phyloP scores from a whole-genome alignment of 2,888 invertebrate genomes.

The Boloria euphrosyne region DNA sequence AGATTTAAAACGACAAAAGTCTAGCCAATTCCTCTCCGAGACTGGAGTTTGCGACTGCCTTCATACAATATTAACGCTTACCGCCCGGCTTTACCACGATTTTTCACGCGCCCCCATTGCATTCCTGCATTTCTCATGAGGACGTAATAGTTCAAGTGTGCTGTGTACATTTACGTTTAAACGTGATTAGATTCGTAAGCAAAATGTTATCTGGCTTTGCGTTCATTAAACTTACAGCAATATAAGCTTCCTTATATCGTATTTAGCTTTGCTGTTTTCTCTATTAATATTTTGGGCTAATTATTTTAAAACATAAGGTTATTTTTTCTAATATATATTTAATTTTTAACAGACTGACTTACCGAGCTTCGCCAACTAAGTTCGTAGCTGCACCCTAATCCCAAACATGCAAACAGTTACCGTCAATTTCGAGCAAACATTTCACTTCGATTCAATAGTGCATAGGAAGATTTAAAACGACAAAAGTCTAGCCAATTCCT shows the following conservation, averaged over 20 bases:
- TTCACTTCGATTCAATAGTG: constrained; percentile 63
- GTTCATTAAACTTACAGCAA: constrained; percentile 23
- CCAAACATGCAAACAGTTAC: constrained; percentile 58
- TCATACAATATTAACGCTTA: constrained; percentile 75
- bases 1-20: constrained; percentile 65
- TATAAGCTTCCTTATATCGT: constrained; percentile 12
- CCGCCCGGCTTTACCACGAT: constrained; percentile 60
- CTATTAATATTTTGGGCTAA: not conserved
- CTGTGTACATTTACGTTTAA: constrained; percentile 67
- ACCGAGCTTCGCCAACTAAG: constrained; percentile 39
- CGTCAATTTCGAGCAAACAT: constrained; percentile 65
- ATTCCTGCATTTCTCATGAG: constrained; percentile 76
- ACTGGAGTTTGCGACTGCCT: constrained; percentile 58
- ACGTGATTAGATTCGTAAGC: constrained; percentile 53
- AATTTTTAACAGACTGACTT: constrained; percentile 38
- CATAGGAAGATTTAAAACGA: constrained; percentile 62
- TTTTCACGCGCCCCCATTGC: constrained; percentile 72
- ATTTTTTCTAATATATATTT: too few relatives aligned
- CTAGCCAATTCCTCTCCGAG: constrained; percentile 63
- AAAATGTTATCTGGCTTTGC: constrained; percentile 31
- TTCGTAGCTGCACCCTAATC: constrained; percentile 42
- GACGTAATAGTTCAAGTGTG: constrained; percentile 71
- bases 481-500: constrained; percentile 68
- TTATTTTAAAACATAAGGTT: constrained; percentile 1
- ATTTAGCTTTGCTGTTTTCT: not conserved